These are phyloP conservation scores for Hippolais icterina DNA, from an alignment of 2,113 vertebrate genomes.

Conservation along the genomic window DNA sequence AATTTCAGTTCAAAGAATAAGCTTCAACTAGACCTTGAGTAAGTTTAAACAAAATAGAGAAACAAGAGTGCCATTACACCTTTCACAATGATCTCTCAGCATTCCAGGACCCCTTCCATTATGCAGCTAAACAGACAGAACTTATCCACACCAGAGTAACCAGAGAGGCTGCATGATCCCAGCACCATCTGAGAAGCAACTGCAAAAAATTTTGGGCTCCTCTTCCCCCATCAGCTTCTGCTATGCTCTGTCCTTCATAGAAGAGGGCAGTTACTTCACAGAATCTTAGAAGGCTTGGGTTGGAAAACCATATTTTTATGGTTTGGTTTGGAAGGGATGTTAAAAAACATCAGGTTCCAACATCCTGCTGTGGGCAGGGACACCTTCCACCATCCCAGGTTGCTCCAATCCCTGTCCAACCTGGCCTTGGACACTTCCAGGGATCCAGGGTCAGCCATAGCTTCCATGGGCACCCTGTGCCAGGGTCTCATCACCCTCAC, in stretches of 20 bases:
- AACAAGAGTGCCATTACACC: too few relatives aligned
- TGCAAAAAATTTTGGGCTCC: neutral
- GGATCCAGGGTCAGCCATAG: neutral
- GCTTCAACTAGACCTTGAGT: neutral
- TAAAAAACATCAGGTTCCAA: fast-evolving
- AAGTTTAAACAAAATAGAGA: neutral
- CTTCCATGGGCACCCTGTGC: neutral
- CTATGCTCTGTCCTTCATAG: neutral
- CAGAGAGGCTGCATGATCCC: neutral
- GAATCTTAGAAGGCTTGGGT: neutral
- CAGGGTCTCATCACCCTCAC: fast-evolving
- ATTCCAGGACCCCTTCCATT: neutral
- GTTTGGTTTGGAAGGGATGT: neutral
- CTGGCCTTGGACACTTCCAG: neutral
- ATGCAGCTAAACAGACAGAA: neutral
- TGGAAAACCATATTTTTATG: neutral
- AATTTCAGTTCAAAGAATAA: neutral
- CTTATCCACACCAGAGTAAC: neutral
- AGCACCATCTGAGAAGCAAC: neutral
- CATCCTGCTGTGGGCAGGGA: neutral
- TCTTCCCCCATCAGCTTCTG: neutral
- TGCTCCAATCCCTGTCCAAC: fast-evolving
- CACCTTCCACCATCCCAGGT: fast-evolving
- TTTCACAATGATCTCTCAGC: neutral
- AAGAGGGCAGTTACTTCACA: neutral